Evolutionary conservation across 2,888 invertebrate species (phyloP), one percentile per base, ranked within the genome.

Genomic region (Kryphioiulus occultus): DNA sequence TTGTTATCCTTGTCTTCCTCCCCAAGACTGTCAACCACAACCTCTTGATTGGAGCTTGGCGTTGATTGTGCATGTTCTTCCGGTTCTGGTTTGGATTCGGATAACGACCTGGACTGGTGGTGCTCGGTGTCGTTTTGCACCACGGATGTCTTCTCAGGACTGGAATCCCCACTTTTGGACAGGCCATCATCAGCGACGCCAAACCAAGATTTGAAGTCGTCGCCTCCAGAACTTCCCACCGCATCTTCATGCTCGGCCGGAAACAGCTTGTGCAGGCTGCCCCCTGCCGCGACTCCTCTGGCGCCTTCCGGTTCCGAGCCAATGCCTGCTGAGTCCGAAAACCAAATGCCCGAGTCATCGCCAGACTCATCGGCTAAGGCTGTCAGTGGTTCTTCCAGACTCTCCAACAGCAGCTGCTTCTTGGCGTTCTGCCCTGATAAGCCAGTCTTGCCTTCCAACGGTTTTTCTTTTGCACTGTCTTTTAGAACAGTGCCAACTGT

Each of bases 281-380:
- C 47, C 2, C 22, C 53, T 26, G 4, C 53, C n/a, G 12, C 86
- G 4, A 22, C 30, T 17, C 85, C 85, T 26, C 53, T 53, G 47
- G 26, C n/a, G 4, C 47, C 30, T 12, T 35, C 59, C 3, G 30
- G 9, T 26, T 35, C 59, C 0, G 42, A 44, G 12, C 39, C 35
- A 53, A 44, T 87, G 39, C 78, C 84, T 22, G 35, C 85, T 0
- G 87, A 53, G 32, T 85, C 83, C 0, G 87, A 85, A 87, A 87
- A 87, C 87, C 87, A 87, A 68, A 87, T 68, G n/a, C 87, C 85
- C 2, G 87, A 87, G 44, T 83, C 87, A 35, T 87, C 87, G 9
- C 87, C 87, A 19, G 87, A 87, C n/a, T 87, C 87, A 85, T 87
- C 87, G 4, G 87, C 87, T 68, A 47, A 39, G 0, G 85, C 59